Percentiles rank a stretch among this genome's conserved stretches.
These are phyloP conservation scores for Euphonia xanthogaster DNA, from an alignment of 2,797 vertebrate species.

Conservation along the genomic window DNA sequence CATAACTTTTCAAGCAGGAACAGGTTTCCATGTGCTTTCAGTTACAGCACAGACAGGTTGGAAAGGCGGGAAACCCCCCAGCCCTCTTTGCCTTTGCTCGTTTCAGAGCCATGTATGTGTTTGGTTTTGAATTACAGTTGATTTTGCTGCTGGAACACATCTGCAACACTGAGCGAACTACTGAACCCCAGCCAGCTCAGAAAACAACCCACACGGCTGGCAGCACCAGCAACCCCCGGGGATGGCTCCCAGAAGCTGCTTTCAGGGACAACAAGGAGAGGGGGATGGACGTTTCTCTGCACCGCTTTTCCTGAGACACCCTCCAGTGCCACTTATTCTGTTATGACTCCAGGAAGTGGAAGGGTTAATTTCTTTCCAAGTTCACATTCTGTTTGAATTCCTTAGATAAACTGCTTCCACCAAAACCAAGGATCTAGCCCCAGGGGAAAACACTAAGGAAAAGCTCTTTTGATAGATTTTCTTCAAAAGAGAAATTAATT, in stretches of 20 bases:
- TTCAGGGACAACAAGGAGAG: not conserved
- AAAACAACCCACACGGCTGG: not conserved
- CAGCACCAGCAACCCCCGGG: not conserved
- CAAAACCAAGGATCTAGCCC: conserved; percentile 24
- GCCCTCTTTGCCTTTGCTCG: not conserved
- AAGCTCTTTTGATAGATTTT: conserved; percentile 42
- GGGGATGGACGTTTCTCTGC: not conserved
- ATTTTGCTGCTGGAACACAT: conserved; percentile 42
- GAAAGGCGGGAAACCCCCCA: not conserved
- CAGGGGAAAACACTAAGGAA: conserved; percentile 32
- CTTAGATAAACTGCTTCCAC: conserved; percentile 71
- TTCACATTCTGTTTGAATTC: conserved; percentile 67
- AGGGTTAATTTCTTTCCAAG: conserved; percentile 37
- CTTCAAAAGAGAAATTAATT: conserved; percentile 55
- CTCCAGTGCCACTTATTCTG: not conserved
- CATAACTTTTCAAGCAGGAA: conserved; percentile 44
- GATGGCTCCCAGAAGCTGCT: not conserved
- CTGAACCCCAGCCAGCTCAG: conserved; percentile 39
- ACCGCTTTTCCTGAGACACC: not conserved
- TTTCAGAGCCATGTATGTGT: not conserved
- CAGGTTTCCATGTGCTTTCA: conserved; percentile 49
- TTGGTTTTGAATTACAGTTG: conserved; percentile 54
- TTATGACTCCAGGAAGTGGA: not conserved
- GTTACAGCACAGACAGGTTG: conserved; percentile 33
- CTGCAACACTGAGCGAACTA: conserved; percentile 1